phyloP scores from a whole-genome alignment of 2,888 invertebrate genomes.

The Caradrina clavipalpis region DNA sequence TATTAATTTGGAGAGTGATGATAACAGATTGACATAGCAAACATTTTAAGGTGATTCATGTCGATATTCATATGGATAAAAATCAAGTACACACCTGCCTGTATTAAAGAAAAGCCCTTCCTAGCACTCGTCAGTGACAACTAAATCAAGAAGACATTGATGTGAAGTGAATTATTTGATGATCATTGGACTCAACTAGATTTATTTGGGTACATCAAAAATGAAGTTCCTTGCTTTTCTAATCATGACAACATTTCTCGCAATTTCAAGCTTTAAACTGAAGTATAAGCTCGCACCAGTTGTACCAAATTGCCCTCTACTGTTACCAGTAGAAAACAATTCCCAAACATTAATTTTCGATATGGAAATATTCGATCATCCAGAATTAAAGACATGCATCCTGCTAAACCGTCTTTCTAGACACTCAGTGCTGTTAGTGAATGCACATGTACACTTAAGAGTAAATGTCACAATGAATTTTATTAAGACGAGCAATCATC shows the following conservation, averaged over 20 bases:
- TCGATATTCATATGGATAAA: slow-evolving; percentile 11
- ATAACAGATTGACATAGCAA: slow-evolving; percentile 30
- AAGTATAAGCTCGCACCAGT: slow-evolving; percentile 9
- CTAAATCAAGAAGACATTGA: neutral
- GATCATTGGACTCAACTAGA: neutral
- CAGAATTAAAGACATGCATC: slow-evolving; percentile 35
- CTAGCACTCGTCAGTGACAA: neutral
- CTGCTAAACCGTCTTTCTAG: slow-evolving; percentile 17
- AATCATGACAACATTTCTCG: neutral
- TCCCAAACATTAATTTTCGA: slow-evolving; percentile 40
- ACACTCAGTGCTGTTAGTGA: slow-evolving; percentile 30
- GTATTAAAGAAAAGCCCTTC: neutral
- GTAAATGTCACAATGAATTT: neutral
- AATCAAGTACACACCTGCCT: neutral
- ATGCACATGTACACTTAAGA: neutral
- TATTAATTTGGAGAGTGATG: slow-evolving; percentile 5
- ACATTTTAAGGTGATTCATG: slow-evolving; percentile 33
- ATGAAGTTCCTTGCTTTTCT: slow-evolving; percentile 22
- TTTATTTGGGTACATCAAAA: neutral
- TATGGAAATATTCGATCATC: neutral
- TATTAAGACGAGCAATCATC: slow-evolving; percentile 19
- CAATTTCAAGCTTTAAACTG: slow-evolving; percentile 4
- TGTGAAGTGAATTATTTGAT: slow-evolving; percentile 1
- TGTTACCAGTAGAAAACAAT: slow-evolving; percentile 23
- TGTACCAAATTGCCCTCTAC: slow-evolving; percentile 18